Percentiles rank a stretch among this genome's conserved stretches.
Conservation (phyloP, 2,888 invertebrate species). For the Pachydiplax longipennis region DNA sequence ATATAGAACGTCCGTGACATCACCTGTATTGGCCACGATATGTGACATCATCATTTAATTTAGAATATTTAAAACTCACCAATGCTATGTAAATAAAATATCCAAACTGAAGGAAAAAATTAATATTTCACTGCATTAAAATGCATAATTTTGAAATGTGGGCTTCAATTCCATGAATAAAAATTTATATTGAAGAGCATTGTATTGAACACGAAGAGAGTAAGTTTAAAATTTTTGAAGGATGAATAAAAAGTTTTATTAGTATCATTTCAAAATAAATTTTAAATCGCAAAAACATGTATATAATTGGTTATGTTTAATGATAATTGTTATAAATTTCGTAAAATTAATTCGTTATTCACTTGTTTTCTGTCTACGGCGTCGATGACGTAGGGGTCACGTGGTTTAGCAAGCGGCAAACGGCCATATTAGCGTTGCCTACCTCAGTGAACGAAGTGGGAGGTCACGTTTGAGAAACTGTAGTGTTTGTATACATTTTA, state of each 20-base stretch:
- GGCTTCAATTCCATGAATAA: too few species aligned
- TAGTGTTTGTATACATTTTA: slow-evolving; percentile 23
- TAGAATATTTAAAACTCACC: not conserved
- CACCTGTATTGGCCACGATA: not conserved
- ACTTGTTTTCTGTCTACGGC: not conserved
- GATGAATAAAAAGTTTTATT: too few species aligned
- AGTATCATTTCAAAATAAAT: not conserved
- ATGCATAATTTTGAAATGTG: too few species aligned
- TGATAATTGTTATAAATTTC: not conserved
- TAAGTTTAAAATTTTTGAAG: too few species aligned
- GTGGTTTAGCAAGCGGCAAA: slow-evolving; percentile 42
- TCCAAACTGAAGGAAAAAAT: too few species aligned
- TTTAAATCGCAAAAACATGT: not conserved
- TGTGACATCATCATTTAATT: slow-evolving; percentile 8
- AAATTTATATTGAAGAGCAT: too few species aligned
- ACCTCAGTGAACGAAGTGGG: slow-evolving; percentile 5
- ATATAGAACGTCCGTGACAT: slow-evolving; percentile 6
- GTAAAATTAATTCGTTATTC: not conserved
- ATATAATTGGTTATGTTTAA: not conserved
- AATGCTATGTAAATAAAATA: not conserved
- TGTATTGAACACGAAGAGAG: too few species aligned
- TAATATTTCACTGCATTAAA: too few species aligned
- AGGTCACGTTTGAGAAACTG: not conserved
- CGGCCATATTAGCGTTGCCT: slow-evolving; percentile 42
- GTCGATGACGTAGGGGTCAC: slow-evolving; percentile 38